A percentile compares a stretch with the other conserved stretches of the same genome.
Evolutionary conservation across 2,113 vertebrate species (phyloP).

Genomic region (Rhinoptilus africanus): DNA sequence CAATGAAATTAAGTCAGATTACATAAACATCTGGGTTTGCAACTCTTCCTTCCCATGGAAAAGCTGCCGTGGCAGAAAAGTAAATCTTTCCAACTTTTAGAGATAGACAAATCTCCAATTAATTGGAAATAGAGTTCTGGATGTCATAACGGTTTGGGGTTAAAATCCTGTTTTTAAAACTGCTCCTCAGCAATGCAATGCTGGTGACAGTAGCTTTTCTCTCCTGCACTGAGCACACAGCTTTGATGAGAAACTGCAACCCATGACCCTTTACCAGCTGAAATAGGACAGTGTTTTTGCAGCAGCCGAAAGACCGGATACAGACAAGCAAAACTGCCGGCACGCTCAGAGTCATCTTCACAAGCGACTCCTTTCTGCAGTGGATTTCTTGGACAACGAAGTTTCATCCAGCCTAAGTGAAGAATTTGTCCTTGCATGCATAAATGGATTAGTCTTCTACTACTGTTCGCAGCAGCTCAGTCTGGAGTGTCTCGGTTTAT

Average conservation of each 20-base stretch:
- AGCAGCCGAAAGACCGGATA: not conserved
- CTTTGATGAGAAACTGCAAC: not conserved
- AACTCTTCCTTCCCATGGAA: not conserved
- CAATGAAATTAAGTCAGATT: not conserved
- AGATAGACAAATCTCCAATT: accelerated
- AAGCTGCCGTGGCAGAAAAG: not conserved
- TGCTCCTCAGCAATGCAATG: not conserved
- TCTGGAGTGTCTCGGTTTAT: not conserved
- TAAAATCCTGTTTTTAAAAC: not conserved
- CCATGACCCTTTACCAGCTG: not conserved
- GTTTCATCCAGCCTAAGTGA: not conserved
- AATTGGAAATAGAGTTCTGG: not conserved
- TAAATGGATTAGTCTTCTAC: not conserved
- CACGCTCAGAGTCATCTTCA: not conserved
- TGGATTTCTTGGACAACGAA: too few relatives aligned
- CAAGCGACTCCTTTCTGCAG: too few relatives aligned
- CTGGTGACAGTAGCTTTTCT: not conserved
- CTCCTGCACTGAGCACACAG: accelerated
- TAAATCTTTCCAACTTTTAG: not conserved
- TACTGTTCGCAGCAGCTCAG: not conserved
- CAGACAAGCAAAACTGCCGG: not conserved
- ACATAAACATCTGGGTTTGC: not conserved
- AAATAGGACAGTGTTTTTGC: not conserved
- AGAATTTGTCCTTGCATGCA: not conserved
- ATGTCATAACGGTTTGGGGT: accelerated